A percentile compares a stretch with the other conserved stretches of the same genome.
Evolutionary conservation across 2,888 invertebrate species (phyloP).

Genomic region (Papilio demoleus): DNA sequence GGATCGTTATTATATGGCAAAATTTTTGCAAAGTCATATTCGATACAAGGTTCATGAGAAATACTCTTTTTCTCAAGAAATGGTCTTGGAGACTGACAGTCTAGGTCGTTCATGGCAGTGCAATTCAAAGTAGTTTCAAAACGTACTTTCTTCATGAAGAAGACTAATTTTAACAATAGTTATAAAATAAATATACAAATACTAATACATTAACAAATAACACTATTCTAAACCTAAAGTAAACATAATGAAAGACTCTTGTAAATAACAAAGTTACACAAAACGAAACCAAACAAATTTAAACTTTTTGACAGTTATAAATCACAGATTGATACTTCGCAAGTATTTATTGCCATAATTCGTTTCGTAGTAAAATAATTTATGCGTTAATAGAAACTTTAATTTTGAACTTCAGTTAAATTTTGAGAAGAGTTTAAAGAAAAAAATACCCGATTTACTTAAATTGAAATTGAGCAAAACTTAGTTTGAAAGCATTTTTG

Average conservation of each 20-base stretch:
- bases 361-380: not conserved
- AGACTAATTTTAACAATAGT: not conserved
- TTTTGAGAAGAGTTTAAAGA: no score
- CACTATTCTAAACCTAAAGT: slow-evolving; percentile 23
- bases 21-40: slow-evolving; percentile 45
- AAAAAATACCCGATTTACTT: no score
- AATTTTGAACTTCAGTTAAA: no score
- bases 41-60: slow-evolving; percentile 50
- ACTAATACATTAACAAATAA: slow-evolving; percentile 29
- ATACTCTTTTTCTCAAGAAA: slow-evolving; percentile 58
- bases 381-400: no score
- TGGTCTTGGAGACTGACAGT: slow-evolving; percentile 76
- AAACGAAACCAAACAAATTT: slow-evolving; percentile 29
- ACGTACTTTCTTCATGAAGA: slow-evolving; percentile 75
- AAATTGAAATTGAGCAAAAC: no score
- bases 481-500: no score
- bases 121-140: slow-evolving; percentile 60
- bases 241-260: slow-evolving; percentile 22
- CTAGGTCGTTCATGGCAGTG: slow-evolving; percentile 62
- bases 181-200: not conserved
- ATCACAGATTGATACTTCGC: not conserved
- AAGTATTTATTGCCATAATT: slow-evolving; percentile 40
- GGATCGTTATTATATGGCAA: slow-evolving; percentile 64
- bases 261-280: slow-evolving; percentile 22
- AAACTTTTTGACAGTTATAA: slow-evolving; percentile 37